These are phyloP conservation scores for Caenorhabditis tropicalis DNA, from an alignment of 1,140 invertebrate species.

Conservation along the genomic window DNA sequence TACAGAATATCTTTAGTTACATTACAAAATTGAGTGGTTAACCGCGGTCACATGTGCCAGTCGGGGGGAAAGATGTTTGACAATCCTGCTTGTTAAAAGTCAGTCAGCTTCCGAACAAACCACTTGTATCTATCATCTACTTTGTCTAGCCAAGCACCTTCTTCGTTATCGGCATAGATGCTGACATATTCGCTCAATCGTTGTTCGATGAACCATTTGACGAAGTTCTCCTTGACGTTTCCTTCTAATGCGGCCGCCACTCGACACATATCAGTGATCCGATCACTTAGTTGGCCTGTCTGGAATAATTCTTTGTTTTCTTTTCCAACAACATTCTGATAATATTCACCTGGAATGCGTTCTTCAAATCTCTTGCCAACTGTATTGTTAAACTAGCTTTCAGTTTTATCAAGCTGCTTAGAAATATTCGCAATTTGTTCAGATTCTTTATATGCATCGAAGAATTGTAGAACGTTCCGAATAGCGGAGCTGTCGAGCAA, in stretches of 20 bases:
- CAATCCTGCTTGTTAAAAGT: constrained; percentile 91
- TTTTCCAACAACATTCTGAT: neutral
- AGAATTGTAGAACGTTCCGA: constrained; percentile 89
- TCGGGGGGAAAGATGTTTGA: constrained; percentile 85
- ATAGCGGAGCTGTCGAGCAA: constrained; percentile 94
- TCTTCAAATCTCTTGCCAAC: constrained; percentile 39
- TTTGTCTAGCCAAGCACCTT: constrained; percentile 89
- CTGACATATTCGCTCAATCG: constrained; percentile 91
- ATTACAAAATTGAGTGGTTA: constrained; percentile 89
- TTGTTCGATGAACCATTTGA: constrained; percentile 88
- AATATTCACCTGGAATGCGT: constrained; percentile 48
- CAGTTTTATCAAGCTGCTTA: constrained; percentile 82
- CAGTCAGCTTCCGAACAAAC: constrained; percentile 93
- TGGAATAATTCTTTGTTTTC: constrained; percentile 73
- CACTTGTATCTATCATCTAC: constrained; percentile 83
- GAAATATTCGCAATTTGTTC: constrained; percentile 86
- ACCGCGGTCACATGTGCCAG: constrained; percentile 93
- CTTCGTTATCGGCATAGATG: constrained; percentile 91
- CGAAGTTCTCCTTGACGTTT: constrained; percentile 80
- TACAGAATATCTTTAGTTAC: constrained; percentile 77
- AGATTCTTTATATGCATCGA: constrained; percentile 83
- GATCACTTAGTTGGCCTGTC: constrained; percentile 78
- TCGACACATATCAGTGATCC: too few relatives aligned
- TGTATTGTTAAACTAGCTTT: constrained; percentile 73
- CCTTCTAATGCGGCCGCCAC: too few relatives aligned